Percentiles rank a stretch among this genome's conserved stretches.
phyloP scores from a whole-genome alignment of 2,888 invertebrate genomes.

The Quadriops clusia region DNA sequence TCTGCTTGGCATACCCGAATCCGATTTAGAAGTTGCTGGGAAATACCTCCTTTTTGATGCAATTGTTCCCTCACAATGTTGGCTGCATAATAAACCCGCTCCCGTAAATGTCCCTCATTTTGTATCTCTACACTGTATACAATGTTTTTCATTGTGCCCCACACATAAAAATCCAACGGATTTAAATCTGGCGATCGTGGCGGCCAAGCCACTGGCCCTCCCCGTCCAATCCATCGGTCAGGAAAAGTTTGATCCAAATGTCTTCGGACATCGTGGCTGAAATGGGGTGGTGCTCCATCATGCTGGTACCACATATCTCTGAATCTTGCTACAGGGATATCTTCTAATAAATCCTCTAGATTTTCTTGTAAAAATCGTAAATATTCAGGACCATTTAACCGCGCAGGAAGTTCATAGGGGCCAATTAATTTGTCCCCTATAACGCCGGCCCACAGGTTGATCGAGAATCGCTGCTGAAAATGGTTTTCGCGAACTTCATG shows the following conservation, averaged over 20 bases:
- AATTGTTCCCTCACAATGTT: no score
- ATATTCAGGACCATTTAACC: conserved; percentile 1
- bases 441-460: not conserved
- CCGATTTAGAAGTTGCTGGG: no score
- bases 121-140: no score
- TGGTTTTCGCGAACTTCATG: not conserved
- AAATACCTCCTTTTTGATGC: no score
- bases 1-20: no score
- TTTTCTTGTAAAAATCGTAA: conserved; percentile 1
- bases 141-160: no score
- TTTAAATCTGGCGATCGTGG: no score
- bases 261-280: conserved; percentile 1
- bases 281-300: conserved; percentile 8
- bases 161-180: no score
- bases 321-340: conserved; percentile 1
- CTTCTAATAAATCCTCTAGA: conserved; percentile 1
- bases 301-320: conserved; percentile 6
- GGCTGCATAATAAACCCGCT: no score
- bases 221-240: not conserved
- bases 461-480: not conserved
- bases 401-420: no score
- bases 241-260: conserved; percentile 4
- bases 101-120: no score
- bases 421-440: not conserved
- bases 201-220: no score